A percentile compares a stretch with the other conserved stretches of the same genome.
phyloP scores from a whole-genome alignment of 64 coral and sea anemone genomes.

The Dendronephthya gigantea region DNA sequence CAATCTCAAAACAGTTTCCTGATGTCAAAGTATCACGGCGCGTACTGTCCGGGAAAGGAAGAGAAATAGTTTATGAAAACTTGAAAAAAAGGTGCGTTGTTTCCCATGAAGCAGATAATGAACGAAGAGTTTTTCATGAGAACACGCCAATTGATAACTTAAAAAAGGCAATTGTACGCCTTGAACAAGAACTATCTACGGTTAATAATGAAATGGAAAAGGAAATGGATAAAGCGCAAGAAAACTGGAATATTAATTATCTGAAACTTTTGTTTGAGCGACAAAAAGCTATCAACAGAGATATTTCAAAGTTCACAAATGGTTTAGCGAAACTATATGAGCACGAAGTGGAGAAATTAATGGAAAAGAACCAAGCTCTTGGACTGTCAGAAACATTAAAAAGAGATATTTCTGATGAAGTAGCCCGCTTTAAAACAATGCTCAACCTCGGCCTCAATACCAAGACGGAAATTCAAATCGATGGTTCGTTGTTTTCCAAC shows the following conservation, averaged over 20 bases:
- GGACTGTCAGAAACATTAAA: neutral
- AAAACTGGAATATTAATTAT: neutral
- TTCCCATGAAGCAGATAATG: neutral
- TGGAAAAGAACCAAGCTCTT: neutral
- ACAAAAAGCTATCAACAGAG: neutral
- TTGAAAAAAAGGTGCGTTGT: neutral
- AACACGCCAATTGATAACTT: neutral
- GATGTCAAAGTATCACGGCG: neutral
- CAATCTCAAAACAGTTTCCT: constrained; percentile 10
- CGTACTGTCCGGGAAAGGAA: neutral
- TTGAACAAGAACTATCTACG: neutral
- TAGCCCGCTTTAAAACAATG: neutral
- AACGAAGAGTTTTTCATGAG: neutral
- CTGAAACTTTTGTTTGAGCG: neutral
- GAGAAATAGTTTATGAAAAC: neutral
- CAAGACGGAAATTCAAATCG: neutral
- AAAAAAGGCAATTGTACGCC: neutral
- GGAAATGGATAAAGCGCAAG: constrained; percentile 4
- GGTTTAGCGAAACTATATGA: neutral
- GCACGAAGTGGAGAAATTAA: neutral
- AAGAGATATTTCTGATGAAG: neutral
- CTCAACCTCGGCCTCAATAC: neutral
- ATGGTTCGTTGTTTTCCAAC: constrained; percentile 10
- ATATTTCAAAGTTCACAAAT: neutral
- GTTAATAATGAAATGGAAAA: neutral